Evolutionary conservation across 1,140 invertebrate genomes (phyloP), one percentile per base, ranked within the genome.

Genomic region (Stegodyphus mimosarum): DNA sequence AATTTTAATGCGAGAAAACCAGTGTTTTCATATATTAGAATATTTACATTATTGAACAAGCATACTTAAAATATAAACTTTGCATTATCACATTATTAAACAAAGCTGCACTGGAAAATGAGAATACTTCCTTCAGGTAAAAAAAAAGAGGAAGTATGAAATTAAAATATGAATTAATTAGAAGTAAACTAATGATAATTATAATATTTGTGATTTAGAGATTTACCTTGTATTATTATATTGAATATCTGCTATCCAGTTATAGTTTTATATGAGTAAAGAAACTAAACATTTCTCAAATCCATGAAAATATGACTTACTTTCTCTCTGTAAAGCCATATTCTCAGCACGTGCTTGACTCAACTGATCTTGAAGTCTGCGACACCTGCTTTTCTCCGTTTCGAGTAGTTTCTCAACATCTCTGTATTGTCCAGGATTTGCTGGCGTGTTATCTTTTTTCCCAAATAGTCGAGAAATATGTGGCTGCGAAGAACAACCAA

Each of bases 361-460:
- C 2, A 93, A 81, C 73, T 93, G 92, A 74, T 93, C 92, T n/a
- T 91, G 92, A 7, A 93, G 87, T 7, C 91, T 89, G 75, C 91
- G 91, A 6, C 91, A 92, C 87, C 90, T 91, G 0, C 91, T 91
- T 11, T 91, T 90, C 87, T 93, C 92, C 72, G 90, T 90, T 6
- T 91, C 90, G 17, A 93, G 87, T 63, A 92, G 90, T 80, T 91
- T 90, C 86, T 93, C 92, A 7, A 93, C 71, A 72, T 93, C 92
- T 6, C 91, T 87, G 73, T 87, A 88, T 15, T 89, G 88, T 7
- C 88, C 73, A 6, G 88, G 85, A 49, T 89, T 87, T 6, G 91
- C 91, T 7, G 91, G 89, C 7, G 92, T 60, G 77, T 91, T 92
- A 77, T 93, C 93, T 53, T 93, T 93, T 17, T 76, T 84, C 0